Evolutionary conservation across 2,113 vertebrate species (phyloP).

Genomic region (Halichoeres trimaculatus): DNA sequence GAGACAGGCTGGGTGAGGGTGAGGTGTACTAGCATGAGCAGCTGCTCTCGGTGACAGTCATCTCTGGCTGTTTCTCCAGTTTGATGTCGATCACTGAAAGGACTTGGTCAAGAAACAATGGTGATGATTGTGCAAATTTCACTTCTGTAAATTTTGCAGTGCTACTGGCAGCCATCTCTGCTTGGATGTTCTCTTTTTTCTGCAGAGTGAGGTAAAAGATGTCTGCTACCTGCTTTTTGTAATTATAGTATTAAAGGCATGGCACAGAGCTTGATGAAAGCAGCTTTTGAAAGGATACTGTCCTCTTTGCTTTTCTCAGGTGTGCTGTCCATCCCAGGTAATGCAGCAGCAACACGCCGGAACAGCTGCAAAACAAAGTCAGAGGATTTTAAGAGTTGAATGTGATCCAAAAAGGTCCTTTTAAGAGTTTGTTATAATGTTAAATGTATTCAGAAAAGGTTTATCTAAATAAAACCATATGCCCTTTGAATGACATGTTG

Average conservation of each 20-base stretch:
- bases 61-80: slow-evolving; percentile 90
- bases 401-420: background rate
- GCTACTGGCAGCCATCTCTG: background rate
- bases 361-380: slow-evolving; percentile 83
- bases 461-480: background rate
- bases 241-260: background rate
- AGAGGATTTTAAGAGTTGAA: background rate
- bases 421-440: background rate
- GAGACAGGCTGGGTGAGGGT: slow-evolving; percentile 61
- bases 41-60: slow-evolving; percentile 91
- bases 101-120: slow-evolving; percentile 81
- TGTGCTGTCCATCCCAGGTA: slow-evolving; percentile 90
- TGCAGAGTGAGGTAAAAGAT: background rate
- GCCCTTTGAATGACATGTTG: no score
- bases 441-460: background rate
- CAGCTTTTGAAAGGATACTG: slow-evolving; percentile 85
- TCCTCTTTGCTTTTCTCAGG: slow-evolving; percentile 92
- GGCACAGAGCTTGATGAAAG: background rate
- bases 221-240: background rate
- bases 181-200: background rate
- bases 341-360: slow-evolving; percentile 88
- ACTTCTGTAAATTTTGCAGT: slow-evolving; percentile 32
- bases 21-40: slow-evolving; percentile 88
- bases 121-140: slow-evolving; percentile 33
- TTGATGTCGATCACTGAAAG: slow-evolving; percentile 92